Percentiles rank a stretch among this genome's conserved stretches.
These are phyloP conservation scores for Drosophila lini DNA, from an alignment of 1,140 invertebrate genomes.

Conservation along the genomic window DNA sequence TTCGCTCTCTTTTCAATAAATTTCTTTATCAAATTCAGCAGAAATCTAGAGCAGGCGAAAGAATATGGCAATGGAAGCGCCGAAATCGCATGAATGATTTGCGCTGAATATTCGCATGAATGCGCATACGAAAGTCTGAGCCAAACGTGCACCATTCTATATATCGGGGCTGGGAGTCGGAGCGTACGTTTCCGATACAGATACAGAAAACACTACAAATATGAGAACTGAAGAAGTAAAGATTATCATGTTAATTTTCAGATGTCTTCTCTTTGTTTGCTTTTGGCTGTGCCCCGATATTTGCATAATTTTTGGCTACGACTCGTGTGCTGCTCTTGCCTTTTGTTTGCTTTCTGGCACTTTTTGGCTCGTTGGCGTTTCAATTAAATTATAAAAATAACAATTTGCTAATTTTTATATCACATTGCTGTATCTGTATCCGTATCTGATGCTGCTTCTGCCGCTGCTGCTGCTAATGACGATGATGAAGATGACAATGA, in stretches of 20 bases:
- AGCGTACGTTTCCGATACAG: slow-evolving; percentile 12
- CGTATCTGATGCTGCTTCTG: slow-evolving; percentile 30
- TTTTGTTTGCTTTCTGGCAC: slow-evolving; percentile 49
- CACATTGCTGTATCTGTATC: slow-evolving; percentile 48
- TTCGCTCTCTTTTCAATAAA: not conserved
- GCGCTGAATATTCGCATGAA: slow-evolving; percentile 66
- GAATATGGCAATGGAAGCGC: slow-evolving; percentile 25
- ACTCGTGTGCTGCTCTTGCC: slow-evolving; percentile 31
- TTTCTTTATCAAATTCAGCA: slow-evolving; percentile 2
- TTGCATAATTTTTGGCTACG: slow-evolving; percentile 39
- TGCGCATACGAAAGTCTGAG: slow-evolving; percentile 50
- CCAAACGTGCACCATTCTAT: slow-evolving; percentile 28
- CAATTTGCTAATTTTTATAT: slow-evolving; percentile 73
- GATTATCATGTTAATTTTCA: slow-evolving; percentile 67
- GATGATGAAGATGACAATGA: slow-evolving; percentile 47
- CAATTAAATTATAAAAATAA: slow-evolving; percentile 80
- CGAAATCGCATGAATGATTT: slow-evolving; percentile 64
- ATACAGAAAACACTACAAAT: slow-evolving; percentile 20
- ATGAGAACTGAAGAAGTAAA: slow-evolving; percentile 36
- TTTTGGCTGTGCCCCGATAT: slow-evolving; percentile 17
- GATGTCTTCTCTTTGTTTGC: slow-evolving; percentile 22
- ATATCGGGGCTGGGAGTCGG: not conserved
- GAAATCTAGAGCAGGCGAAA: slow-evolving; percentile 8
- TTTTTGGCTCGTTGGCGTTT: slow-evolving; percentile 65
- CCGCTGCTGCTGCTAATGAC: slow-evolving; percentile 11